These are phyloP conservation scores for Haemorhous mexicanus DNA, from an alignment of 2,113 vertebrate genomes.

Conservation along the genomic window DNA sequence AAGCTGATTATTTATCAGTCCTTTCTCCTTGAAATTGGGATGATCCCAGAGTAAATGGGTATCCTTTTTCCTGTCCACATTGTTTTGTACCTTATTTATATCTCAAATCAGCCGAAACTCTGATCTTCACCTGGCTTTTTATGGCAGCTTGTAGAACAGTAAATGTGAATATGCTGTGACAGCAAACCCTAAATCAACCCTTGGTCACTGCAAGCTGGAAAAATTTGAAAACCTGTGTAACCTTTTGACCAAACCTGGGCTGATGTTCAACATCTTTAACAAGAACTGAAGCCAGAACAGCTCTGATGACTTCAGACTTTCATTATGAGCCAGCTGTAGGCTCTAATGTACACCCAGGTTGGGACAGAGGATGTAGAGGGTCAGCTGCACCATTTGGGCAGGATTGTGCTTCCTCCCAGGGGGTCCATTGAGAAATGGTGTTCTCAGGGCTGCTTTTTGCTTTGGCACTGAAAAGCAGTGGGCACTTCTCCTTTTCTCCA, in stretches of 20 bases:
- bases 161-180: not conserved
- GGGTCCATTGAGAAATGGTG: not conserved
- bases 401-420: not conserved
- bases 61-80: not conserved
- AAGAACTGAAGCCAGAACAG: conserved; percentile 14
- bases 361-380: conserved; percentile 8
- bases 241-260: conserved; percentile 51
- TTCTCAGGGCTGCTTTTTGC: not conserved
- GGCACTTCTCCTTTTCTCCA: not conserved
- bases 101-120: not conserved
- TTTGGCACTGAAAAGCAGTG: not conserved
- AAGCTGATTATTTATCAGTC: not conserved
- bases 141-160: conserved; percentile 3
- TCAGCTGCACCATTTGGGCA: conserved; percentile 18
- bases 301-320: conserved; percentile 21
- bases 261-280: conserved; percentile 32
- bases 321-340: conserved; percentile 12
- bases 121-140: conserved; percentile 13
- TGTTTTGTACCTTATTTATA: not conserved
- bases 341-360: not conserved
- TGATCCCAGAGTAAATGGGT: not conserved
- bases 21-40: not conserved
- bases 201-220: conserved; percentile 25
- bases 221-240: conserved; percentile 24
- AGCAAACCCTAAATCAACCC: conserved; percentile 21